A percentile compares a stretch with the other conserved stretches of the same genome.
These are phyloP conservation scores for Strigamia transsilvanica DNA, from an alignment of 2,888 invertebrate species.

Conservation along the genomic window DNA sequence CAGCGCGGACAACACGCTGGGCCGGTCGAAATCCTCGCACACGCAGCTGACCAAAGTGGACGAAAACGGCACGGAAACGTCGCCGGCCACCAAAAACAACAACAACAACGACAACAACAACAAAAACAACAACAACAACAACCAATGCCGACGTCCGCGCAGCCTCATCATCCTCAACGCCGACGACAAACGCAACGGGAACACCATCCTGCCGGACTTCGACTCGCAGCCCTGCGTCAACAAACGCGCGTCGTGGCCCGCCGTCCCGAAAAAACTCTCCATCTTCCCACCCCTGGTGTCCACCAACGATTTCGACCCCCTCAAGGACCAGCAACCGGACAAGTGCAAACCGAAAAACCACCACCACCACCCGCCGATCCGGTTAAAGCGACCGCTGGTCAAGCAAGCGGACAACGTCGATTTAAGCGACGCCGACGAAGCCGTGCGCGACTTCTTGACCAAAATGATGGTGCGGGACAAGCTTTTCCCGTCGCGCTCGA, in stretches of 20 bases:
- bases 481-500: constrained; percentile 55
- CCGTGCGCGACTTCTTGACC: neutral
- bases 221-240: constrained; percentile 25
- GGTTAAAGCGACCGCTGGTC: constrained; percentile 3
- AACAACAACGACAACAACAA: constrained; percentile 55
- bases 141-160: constrained; percentile 50
- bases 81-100: constrained; percentile 52
- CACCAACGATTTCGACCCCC: too few species aligned
- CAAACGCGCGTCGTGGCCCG: constrained; percentile 50
- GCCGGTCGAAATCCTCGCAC: constrained; percentile 53
- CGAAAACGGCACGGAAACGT: constrained; percentile 7
- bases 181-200: constrained; percentile 56
- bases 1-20: constrained; percentile 54
- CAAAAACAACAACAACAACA: constrained; percentile 1
- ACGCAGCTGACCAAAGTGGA: constrained; percentile 55
- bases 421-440: neutral
- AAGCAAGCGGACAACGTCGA: neutral
- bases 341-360: neutral
- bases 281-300: neutral
- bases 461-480: constrained; percentile 53
- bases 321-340: neutral
- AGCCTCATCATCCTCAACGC: constrained; percentile 55
- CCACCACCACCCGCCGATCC: neutral
- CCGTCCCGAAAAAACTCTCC: neutral
- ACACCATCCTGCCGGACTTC: constrained; percentile 55